phyloP scores from a whole-genome alignment of 2,888 invertebrate species.

The Ptychoptera contaminata region DNA sequence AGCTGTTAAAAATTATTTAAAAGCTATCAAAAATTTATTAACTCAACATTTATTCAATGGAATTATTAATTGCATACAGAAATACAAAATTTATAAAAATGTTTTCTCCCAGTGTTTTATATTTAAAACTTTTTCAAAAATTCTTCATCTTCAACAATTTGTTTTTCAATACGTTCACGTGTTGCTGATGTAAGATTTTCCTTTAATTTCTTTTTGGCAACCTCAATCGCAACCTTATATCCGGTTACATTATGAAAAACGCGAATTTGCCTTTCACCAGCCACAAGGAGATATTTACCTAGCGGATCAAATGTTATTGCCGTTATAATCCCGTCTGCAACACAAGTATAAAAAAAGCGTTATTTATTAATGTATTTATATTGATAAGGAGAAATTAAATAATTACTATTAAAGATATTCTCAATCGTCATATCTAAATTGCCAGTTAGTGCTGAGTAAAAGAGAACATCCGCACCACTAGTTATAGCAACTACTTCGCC shows the following conservation, averaged over 20 bases:
- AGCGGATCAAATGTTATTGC: conserved; percentile 57
- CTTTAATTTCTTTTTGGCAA: conserved; percentile 35
- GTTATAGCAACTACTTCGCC: conserved; percentile 61
- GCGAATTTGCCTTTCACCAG: conserved; percentile 60
- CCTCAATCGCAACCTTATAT: conserved; percentile 34
- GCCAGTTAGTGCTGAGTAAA: conserved; percentile 54
- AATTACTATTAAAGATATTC: conserved; percentile 46
- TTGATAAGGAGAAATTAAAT: too few relatives aligned
- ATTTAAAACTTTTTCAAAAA: conserved; percentile 10
- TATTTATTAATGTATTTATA: too few relatives aligned
- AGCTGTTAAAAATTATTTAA: too few relatives aligned
- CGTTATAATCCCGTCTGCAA: conserved; percentile 34
- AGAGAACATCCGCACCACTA: conserved; percentile 42
- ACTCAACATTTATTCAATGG: too few relatives aligned
- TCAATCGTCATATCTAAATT: conserved; percentile 48
- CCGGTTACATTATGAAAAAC: conserved; percentile 69
- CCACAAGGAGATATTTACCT: conserved; percentile 53
- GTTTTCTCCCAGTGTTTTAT: too few relatives aligned
- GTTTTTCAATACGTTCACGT: conserved; percentile 55
- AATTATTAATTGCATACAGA: too few relatives aligned
- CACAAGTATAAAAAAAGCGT: too few relatives aligned
- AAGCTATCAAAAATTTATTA: too few relatives aligned
- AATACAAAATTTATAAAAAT: too few relatives aligned
- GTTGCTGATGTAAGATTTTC: conserved; percentile 53
- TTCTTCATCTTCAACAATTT: conserved; percentile 43